Evolutionary conservation across 1,140 invertebrate genomes (phyloP), one percentile per base, ranked within the genome.

Genomic region (Drosophila pseudoobscura): DNA sequence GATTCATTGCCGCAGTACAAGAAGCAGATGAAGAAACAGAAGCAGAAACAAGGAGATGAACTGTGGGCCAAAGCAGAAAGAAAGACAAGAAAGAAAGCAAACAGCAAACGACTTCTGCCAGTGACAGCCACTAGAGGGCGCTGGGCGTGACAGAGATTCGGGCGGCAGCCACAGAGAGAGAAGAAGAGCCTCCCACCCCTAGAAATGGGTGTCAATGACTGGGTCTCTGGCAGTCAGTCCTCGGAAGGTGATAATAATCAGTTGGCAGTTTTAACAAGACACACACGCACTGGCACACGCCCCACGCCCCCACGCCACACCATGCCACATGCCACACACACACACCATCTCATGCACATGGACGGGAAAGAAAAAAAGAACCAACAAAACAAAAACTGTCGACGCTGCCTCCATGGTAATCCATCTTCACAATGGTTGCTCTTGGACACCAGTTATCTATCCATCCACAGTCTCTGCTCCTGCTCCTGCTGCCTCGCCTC

Each of bases 401-500:
- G 70, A 73, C 69, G 70, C 71, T 44, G 59, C 71, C 70, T 62
- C 52, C 61, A 78, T 71, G 69, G 82, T 87, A 87, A 88, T 87
- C 82, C 82, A 87, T 87, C 82, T 87, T 88, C 65, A 78, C 83
- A 85, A 85, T 82, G 70, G 80, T 87, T 84, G 80, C 80, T 71
- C 62, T 39, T 41, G 71, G 68, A 76, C 78, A 80, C 73, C 73
- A 63, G 58, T 56, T 71, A 74, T 63, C 71, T 65, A 52, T 39
- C 35, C 35, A 13, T 13, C 11, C 11, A 41, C 20, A 15, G 1
- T 39, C 11, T 11, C 41, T 29, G 39, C 29, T 49, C 29, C 46
- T 41, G 15, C 15, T 15, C 39, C 11, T 0, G 2, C 15, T 9
- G 24, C 44, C 9, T 29, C 41, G 3, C 17, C 17, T 43, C 26